Conservation (phyloP, 2,888 invertebrate species). For the Catocala sponsa region DNA sequence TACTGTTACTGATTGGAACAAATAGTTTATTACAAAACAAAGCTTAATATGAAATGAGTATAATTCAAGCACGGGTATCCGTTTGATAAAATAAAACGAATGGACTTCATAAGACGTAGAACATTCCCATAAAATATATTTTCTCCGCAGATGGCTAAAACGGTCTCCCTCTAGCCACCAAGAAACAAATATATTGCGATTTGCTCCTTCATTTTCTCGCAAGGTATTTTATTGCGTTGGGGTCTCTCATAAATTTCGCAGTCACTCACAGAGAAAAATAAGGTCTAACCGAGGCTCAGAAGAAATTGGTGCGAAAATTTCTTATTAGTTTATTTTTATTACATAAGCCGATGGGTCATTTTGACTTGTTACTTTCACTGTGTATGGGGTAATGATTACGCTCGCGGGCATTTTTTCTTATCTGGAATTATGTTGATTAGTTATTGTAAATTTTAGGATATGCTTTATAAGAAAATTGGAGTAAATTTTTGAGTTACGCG, state of each 20-base stretch:
- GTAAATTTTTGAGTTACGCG: too few relatives aligned
- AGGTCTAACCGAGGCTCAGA: constrained; percentile 73
- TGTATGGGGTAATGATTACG: constrained; percentile 24
- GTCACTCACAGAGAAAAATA: constrained; percentile 86
- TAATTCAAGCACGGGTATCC: constrained; percentile 19
- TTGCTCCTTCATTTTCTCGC: constrained; percentile 87
- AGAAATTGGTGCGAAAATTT: constrained; percentile 81
- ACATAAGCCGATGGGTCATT: constrained; percentile 61
- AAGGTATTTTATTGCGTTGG: constrained; percentile 87
- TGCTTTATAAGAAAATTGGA: too few relatives aligned
- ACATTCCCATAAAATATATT: constrained; percentile 73
- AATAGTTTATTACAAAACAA: constrained; percentile 6
- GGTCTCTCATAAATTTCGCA: constrained; percentile 85
- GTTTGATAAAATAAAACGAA: constrained; percentile 59
- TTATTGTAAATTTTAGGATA: neutral
- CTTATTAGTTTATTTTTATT: constrained; percentile 81
- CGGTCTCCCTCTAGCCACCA: constrained; percentile 79
- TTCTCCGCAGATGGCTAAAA: constrained; percentile 77
- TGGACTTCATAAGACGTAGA: constrained; percentile 66
- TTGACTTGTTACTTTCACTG: constrained; percentile 43
- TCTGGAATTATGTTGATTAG: neutral
- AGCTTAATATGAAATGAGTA: constrained; percentile 23
- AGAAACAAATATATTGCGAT: constrained; percentile 87
- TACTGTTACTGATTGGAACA: neutral
- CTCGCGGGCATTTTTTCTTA: neutral